A percentile compares a stretch with the other conserved stretches of the same genome.
Conservation (phyloP, 2,113 vertebrate genomes). For the Megaceryle maxima region DNA sequence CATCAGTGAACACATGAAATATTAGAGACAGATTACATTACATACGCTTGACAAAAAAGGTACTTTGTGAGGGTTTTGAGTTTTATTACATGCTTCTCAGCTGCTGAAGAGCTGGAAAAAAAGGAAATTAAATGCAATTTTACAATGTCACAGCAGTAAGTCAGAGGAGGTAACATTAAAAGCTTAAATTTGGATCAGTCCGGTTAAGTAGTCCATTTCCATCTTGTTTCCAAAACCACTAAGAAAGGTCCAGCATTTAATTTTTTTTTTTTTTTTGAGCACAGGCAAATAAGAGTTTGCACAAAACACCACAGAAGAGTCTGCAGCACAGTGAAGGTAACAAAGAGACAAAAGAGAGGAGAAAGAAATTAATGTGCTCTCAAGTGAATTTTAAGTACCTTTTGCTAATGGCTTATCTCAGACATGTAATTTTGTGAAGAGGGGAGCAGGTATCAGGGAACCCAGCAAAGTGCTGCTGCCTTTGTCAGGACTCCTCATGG, state of each 20-base stretch:
- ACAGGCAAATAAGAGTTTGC: background rate
- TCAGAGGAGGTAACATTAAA: background rate
- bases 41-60: background rate
- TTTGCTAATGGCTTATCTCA: background rate
- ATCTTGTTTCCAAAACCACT: background rate
- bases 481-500: background rate
- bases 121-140: background rate
- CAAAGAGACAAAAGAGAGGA: background rate
- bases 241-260: background rate
- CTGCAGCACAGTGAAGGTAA: background rate
- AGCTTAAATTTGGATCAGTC: background rate
- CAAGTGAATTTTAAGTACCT: background rate
- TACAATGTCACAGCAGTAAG: background rate
- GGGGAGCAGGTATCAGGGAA: background rate
- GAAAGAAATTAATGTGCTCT: background rate
- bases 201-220: background rate
- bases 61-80: background rate
- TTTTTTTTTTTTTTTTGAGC: background rate
- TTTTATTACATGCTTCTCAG: background rate
- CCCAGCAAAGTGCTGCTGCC: background rate
- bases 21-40: background rate
- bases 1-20: background rate
- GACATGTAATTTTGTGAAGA: background rate
- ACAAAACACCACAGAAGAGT: background rate
- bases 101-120: background rate